These are phyloP conservation scores for Cryptocephalus primarius DNA, from an alignment of 2,888 invertebrate species.

Conservation along the genomic window DNA sequence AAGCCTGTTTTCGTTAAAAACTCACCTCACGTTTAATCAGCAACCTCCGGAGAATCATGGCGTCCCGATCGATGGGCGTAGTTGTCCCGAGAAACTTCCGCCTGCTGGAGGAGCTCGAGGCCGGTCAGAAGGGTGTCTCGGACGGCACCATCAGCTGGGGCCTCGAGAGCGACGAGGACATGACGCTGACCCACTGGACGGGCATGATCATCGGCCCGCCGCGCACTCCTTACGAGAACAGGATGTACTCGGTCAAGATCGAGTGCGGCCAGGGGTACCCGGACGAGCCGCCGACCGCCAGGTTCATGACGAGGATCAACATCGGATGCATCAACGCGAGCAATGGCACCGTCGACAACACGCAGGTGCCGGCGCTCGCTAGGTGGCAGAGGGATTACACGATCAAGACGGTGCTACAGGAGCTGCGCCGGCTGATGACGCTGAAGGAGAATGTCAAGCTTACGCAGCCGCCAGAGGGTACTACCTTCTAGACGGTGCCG, in stretches of 20 bases:
- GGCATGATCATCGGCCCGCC: conserved; percentile 99
- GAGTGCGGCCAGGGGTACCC: conserved; percentile 96
- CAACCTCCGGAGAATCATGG: conserved; percentile 42
- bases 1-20: no score
- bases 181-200: conserved; percentile 97
- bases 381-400: conserved; percentile 95
- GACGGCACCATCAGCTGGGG: conserved; percentile 99
- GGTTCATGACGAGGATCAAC: conserved; percentile 97
- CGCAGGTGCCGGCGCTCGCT: conserved; percentile 83
- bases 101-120: conserved; percentile 95
- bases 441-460: conserved; percentile 97
- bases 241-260: conserved; percentile 97
- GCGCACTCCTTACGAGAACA: conserved; percentile 96
- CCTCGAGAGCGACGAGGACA: conserved; percentile 96
- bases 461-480: conserved; percentile 96
- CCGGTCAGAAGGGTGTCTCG: conserved; percentile 96
- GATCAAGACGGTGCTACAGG: conserved; percentile 93
- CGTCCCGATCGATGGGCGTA: conserved; percentile 85
- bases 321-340: conserved; percentile 95
- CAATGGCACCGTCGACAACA: conserved; percentile 90
- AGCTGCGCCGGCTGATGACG: conserved; percentile 91
- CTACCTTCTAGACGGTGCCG: conserved; percentile 69
- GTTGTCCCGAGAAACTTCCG: conserved; percentile 98
- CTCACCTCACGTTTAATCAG: no score
- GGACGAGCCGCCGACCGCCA: conserved; percentile 87